phyloP scores from a whole-genome alignment of 53 echinoderm and acorn worm genomes.

The Holothuria scabra region DNA sequence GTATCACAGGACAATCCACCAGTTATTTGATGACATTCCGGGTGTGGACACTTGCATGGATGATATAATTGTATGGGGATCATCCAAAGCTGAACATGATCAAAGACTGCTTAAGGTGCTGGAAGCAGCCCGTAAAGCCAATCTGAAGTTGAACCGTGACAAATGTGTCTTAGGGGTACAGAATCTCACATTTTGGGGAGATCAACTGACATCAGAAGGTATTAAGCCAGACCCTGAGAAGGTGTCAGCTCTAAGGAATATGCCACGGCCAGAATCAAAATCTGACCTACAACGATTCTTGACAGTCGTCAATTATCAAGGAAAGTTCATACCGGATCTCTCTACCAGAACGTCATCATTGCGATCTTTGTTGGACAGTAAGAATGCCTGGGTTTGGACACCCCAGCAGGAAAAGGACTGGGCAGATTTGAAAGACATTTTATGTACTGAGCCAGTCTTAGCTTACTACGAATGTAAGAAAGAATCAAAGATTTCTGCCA shows the following conservation, averaged over 20 bases:
- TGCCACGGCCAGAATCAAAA: conserved; percentile 55
- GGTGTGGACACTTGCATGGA: conserved; percentile 35
- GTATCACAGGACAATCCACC: conserved; percentile 55
- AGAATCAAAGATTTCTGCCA: neutral
- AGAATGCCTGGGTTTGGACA: neutral
- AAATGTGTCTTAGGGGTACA: conserved; percentile 4
- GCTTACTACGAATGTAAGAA: neutral
- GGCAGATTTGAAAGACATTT: neutral
- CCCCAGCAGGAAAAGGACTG: neutral
- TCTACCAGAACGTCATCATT: neutral
- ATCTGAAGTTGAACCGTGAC: conserved; percentile 25
- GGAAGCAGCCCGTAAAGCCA: conserved; percentile 16
- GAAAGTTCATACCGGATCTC: conserved; percentile 57
- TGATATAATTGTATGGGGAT: conserved; percentile 64
- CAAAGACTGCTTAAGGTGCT: conserved; percentile 51
- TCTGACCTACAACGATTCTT: conserved; percentile 55
- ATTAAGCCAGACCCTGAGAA: conserved; percentile 42
- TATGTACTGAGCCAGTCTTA: neutral
- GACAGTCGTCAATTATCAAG: conserved; percentile 56
- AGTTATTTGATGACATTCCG: conserved; percentile 31
- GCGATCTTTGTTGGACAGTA: neutral
- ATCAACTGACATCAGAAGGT: neutral
- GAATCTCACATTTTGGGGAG: neutral
- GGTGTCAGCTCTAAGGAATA: conserved; percentile 62
- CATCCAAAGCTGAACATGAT: conserved; percentile 67